These are phyloP conservation scores for Tipula lateralis DNA, from an alignment of 2,888 invertebrate species.

Conservation along the genomic window DNA sequence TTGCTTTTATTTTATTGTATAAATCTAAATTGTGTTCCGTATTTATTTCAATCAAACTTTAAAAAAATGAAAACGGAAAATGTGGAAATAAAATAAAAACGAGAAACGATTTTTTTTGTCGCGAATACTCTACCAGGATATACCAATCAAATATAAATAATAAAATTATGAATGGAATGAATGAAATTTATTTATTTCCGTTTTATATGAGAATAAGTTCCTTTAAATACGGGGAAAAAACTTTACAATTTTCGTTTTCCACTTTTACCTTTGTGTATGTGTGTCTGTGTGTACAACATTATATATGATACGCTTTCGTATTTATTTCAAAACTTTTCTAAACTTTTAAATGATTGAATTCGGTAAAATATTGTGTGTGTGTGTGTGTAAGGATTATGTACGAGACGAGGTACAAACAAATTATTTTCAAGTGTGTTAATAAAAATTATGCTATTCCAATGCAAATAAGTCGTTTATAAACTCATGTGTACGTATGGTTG, in stretches of 20 bases:
- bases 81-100: constrained; percentile 8
- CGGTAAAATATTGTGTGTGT: neutral
- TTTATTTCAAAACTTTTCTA: neutral
- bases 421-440: neutral
- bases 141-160: constrained; percentile 1
- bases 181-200: constrained; percentile 13
- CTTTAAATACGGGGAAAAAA: neutral
- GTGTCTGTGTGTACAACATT: no score
- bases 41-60: constrained; percentile 19
- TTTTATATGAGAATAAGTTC: neutral
- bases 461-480: neutral
- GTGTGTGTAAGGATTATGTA: neutral
- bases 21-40: neutral
- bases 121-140: neutral
- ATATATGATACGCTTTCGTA: neutral
- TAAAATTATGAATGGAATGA: constrained; percentile 14
- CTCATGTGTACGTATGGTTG: neutral
- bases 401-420: neutral
- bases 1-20: neutral
- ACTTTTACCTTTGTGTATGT: neutral
- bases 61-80: neutral
- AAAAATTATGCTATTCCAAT: neutral
- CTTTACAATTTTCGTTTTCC: neutral
- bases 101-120: constrained; percentile 13
- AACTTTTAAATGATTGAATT: neutral